Percentiles rank a stretch among this genome's conserved stretches.
Conservation (phyloP, 1,140 invertebrate species). For the Lordiphosa collinella region DNA sequence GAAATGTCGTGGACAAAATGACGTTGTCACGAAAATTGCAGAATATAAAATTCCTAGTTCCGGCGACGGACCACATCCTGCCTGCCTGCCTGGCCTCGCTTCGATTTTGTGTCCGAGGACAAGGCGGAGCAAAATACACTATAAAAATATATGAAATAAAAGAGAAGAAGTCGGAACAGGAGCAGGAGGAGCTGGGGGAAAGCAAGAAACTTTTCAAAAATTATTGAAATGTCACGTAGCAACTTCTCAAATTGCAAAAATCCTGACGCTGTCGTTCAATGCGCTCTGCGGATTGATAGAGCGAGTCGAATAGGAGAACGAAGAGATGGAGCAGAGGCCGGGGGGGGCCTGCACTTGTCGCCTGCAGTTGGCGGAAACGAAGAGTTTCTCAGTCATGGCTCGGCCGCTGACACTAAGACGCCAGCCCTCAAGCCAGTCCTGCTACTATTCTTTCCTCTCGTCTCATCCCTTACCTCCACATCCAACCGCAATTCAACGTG, state of each 20-base stretch:
- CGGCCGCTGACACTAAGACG: slow-evolving; percentile 74
- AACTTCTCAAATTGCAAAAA: slow-evolving; percentile 80
- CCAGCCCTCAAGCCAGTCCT: slow-evolving; percentile 35
- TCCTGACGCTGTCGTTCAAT: slow-evolving; percentile 79
- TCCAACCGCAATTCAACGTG: slow-evolving; percentile 71
- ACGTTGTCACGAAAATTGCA: slow-evolving; percentile 79
- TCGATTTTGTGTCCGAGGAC: slow-evolving; percentile 70
- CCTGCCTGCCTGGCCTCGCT: slow-evolving; percentile 41
- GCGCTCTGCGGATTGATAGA: slow-evolving; percentile 79
- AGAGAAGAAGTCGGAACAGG: slow-evolving; percentile 6
- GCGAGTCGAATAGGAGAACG: slow-evolving; percentile 37
- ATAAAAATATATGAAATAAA: slow-evolving; percentile 56
- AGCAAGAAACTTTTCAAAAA: slow-evolving; percentile 79
- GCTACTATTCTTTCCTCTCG: background rate
- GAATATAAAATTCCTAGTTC: slow-evolving; percentile 79
- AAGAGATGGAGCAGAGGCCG: slow-evolving; percentile 4
- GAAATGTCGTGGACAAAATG: slow-evolving; percentile 78
- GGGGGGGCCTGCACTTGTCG: slow-evolving; percentile 58
- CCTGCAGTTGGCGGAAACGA: slow-evolving; percentile 39
- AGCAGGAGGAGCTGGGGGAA: slow-evolving; percentile 1
- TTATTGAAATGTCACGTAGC: slow-evolving; percentile 80
- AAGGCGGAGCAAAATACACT: slow-evolving; percentile 51
- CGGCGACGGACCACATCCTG: slow-evolving; percentile 55
- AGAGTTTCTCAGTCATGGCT: slow-evolving; percentile 44
- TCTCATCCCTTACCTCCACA: background rate